These are phyloP conservation scores for Reticulitermes speratus DNA, from an alignment of 1,140 invertebrate genomes.

Conservation along the genomic window DNA sequence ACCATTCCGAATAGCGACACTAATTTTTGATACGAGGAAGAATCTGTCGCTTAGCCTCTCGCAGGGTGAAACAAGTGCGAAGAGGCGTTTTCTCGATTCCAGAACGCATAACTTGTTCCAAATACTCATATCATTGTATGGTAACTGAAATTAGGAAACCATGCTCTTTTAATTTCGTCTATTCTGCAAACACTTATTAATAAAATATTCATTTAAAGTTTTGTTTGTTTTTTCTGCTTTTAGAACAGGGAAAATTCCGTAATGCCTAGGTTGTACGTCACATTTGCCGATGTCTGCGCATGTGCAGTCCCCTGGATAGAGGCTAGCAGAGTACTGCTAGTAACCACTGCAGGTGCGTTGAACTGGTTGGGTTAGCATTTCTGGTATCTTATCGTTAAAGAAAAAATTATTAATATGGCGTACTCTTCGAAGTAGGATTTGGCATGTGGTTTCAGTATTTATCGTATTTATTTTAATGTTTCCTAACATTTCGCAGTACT, in stretches of 20 bases:
- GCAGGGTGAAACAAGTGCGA: neutral
- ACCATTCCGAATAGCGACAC: neutral
- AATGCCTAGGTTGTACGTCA: conserved; percentile 26
- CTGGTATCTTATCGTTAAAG: neutral
- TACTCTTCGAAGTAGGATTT: neutral
- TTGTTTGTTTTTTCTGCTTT: conserved; percentile 16
- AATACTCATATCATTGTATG: neutral
- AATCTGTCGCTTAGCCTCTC: neutral
- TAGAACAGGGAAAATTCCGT: conserved; percentile 21
- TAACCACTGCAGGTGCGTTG: conserved; percentile 10
- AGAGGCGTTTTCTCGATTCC: neutral
- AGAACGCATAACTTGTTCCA: neutral
- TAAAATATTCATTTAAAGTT: neutral
- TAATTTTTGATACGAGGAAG: neutral
- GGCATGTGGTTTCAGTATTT: neutral
- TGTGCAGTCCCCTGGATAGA: conserved; percentile 30
- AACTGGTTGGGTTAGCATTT: neutral
- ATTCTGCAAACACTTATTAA: neutral
- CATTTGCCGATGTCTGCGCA: conserved; percentile 27
- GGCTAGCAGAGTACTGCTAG: conserved; percentile 23
- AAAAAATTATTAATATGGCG: neutral
- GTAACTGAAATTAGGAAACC: neutral
- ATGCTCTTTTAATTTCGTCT: neutral
- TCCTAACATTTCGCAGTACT: too few relatives aligned
- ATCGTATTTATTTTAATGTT: neutral